A percentile compares a stretch with the other conserved stretches of the same genome.
phyloP scores from a whole-genome alignment of 2,797 vertebrate species.

The Channa striata region DNA sequence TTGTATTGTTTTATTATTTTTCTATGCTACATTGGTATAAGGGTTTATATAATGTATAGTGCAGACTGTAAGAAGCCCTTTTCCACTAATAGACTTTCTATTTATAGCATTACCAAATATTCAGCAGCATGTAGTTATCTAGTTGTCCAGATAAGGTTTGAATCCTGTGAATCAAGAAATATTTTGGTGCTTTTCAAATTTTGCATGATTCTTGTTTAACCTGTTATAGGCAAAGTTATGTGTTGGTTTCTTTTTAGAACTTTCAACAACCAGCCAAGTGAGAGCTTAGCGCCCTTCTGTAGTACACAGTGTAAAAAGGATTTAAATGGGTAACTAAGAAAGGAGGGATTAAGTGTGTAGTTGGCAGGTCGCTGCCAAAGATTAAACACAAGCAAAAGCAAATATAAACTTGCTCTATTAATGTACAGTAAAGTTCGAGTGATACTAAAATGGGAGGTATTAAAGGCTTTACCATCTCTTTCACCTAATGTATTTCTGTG shows the following conservation, averaged over 20 bases:
- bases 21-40: neutral
- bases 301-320: conserved; percentile 44
- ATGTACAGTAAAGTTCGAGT: neutral
- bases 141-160: too few relatives aligned
- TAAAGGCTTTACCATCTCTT: neutral
- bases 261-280: conserved; percentile 30
- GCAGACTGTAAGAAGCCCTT: neutral
- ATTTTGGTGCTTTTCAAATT: neutral
- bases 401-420: neutral
- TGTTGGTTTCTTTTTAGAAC: conserved; percentile 27
- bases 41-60: neutral
- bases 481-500: neutral
- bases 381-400: neutral
- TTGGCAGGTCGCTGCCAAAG: conserved; percentile 17
- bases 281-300: conserved; percentile 38
- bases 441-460: neutral
- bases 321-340: conserved; percentile 49
- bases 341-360: conserved; percentile 46
- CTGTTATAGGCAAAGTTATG: neutral
- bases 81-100: neutral
- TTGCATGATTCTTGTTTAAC: conserved; percentile 26
- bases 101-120: neutral
- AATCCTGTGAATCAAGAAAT: conserved; percentile 7
- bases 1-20: too few relatives aligned
- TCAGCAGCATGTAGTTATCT: neutral